Evolutionary conservation across 2,888 invertebrate genomes (phyloP), one percentile per base, ranked within the genome.

Genomic region (Pasiphila rectangulata): DNA sequence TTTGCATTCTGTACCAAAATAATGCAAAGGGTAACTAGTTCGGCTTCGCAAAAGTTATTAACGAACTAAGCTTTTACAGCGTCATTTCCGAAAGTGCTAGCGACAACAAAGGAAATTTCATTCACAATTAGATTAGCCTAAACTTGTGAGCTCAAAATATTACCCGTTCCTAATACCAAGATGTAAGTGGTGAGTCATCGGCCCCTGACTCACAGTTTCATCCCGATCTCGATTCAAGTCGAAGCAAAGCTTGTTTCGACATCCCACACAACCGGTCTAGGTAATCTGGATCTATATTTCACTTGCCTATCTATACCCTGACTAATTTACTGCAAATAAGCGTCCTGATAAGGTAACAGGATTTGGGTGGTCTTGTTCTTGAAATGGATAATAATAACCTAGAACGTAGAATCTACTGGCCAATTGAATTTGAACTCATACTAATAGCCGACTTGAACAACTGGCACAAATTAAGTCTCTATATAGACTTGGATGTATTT

Each of bases 121-220:
- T 41, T 51, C 39, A 46, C 52, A 55, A 55, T 59, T 55, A 55
- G 53, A 56, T 54, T 51, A 54, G 51, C 45, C 60, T 51, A 56
- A 51, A 38, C 39, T 51, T 46, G 54, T 56, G 55, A 62, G 57
- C 62, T 64, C 59, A 60, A 56, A 62, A 59, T 54, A 64, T 71
- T 74, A 70, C 68, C 70, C 67, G 70, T 66, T 71, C 66, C 64
- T 72, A 72, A 75, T 59, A 65, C 63, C 65, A 51, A 59, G 50
- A 45, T 57, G 44, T 63, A 60, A 62, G 66, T 83, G 78, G 67
- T 84, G 83, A 81, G 73, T 83, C 83, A 84, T 71, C 67, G 68
- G 59, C 61, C 67, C 65, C 61, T 77, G 77, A 75, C 56, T 76
- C 79, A 82, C 75, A 77, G 73, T 72, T 64, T 68, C 63, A 66